Evolutionary conservation across 2,797 vertebrate species (phyloP).

Genomic region (Eidolon dupreanum): DNA sequence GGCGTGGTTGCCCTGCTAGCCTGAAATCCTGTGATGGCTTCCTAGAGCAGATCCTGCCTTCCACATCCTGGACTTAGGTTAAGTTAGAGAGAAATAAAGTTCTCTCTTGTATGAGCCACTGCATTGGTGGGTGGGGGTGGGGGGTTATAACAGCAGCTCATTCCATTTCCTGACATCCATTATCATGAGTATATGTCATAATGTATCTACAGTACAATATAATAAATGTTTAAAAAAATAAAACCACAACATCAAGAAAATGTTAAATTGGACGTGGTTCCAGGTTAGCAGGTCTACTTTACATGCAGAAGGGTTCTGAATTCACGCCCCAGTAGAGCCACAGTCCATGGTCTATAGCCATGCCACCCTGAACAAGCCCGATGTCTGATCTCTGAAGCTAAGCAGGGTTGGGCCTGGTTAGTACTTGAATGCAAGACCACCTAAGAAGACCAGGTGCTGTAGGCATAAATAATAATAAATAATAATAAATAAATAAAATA

Average conservation of each 20-base stretch:
- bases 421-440: no score
- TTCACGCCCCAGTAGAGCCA: no score
- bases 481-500: no score
- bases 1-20: not conserved
- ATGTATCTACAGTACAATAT: not conserved
- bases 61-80: not conserved
- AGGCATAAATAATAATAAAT: no score
- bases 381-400: no score
- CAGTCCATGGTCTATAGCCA: no score
- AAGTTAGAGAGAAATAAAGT: not conserved
- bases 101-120: not conserved
- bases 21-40: not conserved
- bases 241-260: not conserved
- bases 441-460: no score
- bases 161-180: not conserved
- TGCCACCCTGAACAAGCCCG: no score
- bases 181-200: not conserved
- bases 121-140: not conserved
- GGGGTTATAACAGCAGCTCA: not conserved
- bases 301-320: no score
- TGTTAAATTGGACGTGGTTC: no score
- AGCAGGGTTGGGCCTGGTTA: no score
- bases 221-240: conserved; percentile 3
- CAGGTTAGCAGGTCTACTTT: no score
- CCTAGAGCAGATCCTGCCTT: not conserved